These are phyloP conservation scores for Polypedilum vanderplanki DNA, from an alignment of 1,140 invertebrate genomes.

Conservation along the genomic window DNA sequence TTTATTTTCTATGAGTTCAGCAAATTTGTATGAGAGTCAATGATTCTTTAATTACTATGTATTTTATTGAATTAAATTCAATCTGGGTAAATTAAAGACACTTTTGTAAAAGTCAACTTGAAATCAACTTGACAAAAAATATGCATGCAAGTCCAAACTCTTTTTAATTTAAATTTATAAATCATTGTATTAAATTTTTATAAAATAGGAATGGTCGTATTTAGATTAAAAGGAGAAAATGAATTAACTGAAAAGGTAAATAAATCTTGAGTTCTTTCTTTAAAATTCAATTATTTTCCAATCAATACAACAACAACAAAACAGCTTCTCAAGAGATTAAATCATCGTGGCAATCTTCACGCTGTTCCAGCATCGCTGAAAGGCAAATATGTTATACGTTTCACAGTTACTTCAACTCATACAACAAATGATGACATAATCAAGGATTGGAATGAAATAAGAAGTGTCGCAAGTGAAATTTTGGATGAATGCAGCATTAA, in stretches of 20 bases:
- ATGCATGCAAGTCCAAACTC: too few species aligned
- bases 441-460: slow-evolving; percentile 85
- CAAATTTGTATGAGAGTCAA: too few species aligned
- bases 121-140: too few species aligned
- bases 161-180: too few species aligned
- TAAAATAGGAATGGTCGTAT: slow-evolving; percentile 77
- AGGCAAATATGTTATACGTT: slow-evolving; percentile 81
- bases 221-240: slow-evolving; percentile 78
- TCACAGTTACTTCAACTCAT: slow-evolving; percentile 84
- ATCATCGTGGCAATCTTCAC: slow-evolving; percentile 78
- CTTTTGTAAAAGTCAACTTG: too few species aligned
- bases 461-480: slow-evolving; percentile 66
- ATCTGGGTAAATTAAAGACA: too few species aligned
- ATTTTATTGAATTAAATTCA: too few species aligned
- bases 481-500: slow-evolving; percentile 54
- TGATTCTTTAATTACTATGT: too few species aligned
- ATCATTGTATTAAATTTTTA: neutral
- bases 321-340: slow-evolving; percentile 72
- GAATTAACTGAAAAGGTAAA: slow-evolving; percentile 65
- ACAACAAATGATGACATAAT: slow-evolving; percentile 85
- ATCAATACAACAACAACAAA: neutral
- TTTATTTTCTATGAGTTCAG: too few species aligned
- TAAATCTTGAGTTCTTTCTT: neutral
- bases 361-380: slow-evolving; percentile 88
- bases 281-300: neutral